Percentiles rank a stretch among this genome's conserved stretches.
Evolutionary conservation across 2,113 vertebrate species (phyloP).

Genomic region (Nymphicus hollandicus): DNA sequence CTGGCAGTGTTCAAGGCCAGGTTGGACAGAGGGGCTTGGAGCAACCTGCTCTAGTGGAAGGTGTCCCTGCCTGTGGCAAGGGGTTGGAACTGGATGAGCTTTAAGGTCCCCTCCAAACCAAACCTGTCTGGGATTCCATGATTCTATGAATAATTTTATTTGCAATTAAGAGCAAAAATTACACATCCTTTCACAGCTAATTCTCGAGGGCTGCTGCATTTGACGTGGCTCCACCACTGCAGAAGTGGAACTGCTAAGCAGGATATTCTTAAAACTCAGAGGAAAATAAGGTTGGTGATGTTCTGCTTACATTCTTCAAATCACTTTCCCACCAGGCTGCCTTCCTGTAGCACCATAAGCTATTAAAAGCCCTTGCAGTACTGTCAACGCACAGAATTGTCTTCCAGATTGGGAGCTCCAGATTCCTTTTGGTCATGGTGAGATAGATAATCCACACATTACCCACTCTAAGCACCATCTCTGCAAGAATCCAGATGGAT

Average conservation of each 20-base stretch:
- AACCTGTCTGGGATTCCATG: background rate
- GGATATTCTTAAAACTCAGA: background rate
- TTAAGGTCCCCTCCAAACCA: background rate
- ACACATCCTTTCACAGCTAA: background rate
- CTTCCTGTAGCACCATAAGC: background rate
- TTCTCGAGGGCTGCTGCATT: background rate
- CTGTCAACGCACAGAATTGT: conserved; percentile 25
- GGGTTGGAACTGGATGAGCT: background rate
- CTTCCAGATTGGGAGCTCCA: conserved; percentile 44
- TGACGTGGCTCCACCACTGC: background rate
- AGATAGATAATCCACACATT: conserved; percentile 33
- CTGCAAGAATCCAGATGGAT: conserved; percentile 48
- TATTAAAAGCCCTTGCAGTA: conserved; percentile 40
- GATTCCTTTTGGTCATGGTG: conserved; percentile 25
- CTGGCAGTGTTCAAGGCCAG: background rate
- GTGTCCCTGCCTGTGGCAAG: background rate
- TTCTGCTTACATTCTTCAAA: conserved; percentile 6
- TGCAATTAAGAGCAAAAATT: background rate
- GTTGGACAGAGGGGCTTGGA: background rate
- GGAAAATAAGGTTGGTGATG: conserved; percentile 37
- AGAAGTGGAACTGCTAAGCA: background rate
- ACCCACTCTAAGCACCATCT: background rate
- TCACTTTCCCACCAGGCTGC: background rate
- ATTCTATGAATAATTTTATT: background rate
- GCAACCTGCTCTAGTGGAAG: background rate